Evolutionary conservation across 2,888 invertebrate genomes (phyloP).

Genomic region (Oligia fasciuncula): DNA sequence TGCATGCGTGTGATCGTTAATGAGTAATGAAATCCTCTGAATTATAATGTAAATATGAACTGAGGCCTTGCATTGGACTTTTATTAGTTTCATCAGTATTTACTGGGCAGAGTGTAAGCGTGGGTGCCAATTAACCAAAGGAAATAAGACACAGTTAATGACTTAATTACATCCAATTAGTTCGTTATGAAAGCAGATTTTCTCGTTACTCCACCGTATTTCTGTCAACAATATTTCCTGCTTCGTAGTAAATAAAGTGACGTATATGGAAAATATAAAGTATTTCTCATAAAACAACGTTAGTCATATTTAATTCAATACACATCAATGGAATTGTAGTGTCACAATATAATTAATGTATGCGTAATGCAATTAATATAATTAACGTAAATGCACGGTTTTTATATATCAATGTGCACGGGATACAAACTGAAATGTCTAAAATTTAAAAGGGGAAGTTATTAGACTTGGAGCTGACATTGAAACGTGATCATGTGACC

Average conservation of each 20-base stretch:
- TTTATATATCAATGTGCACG: too few species aligned
- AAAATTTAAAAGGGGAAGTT: conserved; percentile 13
- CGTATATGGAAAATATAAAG: conserved; percentile 41
- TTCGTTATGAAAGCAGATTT: conserved; percentile 62
- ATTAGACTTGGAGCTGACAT: conserved; percentile 26
- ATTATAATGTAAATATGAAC: conserved; percentile 34
- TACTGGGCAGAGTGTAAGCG: conserved; percentile 40
- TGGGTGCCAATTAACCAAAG: conserved; percentile 56
- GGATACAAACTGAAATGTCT: conserved; percentile 1
- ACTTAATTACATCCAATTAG: conserved; percentile 61
- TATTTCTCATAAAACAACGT: conserved; percentile 38
- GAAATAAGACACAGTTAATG: conserved; percentile 57
- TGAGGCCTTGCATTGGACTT: conserved; percentile 14
- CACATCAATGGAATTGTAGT: conserved; percentile 14
- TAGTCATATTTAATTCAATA: conserved; percentile 43
- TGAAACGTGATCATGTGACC: conserved; percentile 41
- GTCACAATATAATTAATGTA: conserved; percentile 15
- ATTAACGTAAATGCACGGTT: background rate
- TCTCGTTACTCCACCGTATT: conserved; percentile 42
- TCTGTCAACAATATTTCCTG: conserved; percentile 56
- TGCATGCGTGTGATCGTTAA: conserved; percentile 30
- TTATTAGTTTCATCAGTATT: conserved; percentile 39
- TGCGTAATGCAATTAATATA: conserved; percentile 20
- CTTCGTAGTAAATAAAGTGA: conserved; percentile 41
- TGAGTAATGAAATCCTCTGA: conserved; percentile 32